phyloP scores from a whole-genome alignment of 1,140 invertebrate genomes.

The Gryllus bimaculatus region DNA sequence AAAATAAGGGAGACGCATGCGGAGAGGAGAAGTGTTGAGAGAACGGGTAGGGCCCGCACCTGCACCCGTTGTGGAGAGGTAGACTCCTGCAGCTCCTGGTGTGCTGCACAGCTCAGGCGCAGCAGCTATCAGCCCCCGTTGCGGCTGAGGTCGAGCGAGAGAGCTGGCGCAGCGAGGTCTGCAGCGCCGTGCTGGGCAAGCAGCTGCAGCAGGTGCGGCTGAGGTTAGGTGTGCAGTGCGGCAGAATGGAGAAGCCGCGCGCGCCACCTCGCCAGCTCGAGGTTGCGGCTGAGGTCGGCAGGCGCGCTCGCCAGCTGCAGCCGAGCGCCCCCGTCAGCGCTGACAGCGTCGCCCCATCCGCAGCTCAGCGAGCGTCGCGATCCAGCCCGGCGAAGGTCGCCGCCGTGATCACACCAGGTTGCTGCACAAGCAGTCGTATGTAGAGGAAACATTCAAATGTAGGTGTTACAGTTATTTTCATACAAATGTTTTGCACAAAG shows the following conservation, averaged over 20 bases:
- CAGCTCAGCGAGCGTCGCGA: slow-evolving; percentile 56
- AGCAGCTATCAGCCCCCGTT: slow-evolving; percentile 61
- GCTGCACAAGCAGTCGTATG: background rate
- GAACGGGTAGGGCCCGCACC: background rate
- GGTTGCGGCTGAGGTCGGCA: slow-evolving; percentile 66
- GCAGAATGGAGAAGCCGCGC: slow-evolving; percentile 58
- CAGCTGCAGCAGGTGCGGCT: slow-evolving; percentile 55
- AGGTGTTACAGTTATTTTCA: too few species aligned
- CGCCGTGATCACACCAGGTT: slow-evolving; percentile 56
- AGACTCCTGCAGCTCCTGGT: slow-evolving; percentile 50
- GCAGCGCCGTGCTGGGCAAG: slow-evolving; percentile 47
- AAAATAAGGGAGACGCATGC: too few species aligned
- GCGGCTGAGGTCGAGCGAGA: slow-evolving; percentile 60
- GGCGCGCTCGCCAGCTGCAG: slow-evolving; percentile 51
- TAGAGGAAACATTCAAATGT: too few species aligned
- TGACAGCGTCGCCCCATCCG: slow-evolving; percentile 63
- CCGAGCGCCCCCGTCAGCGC: slow-evolving; percentile 49
- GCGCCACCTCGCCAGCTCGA: slow-evolving; percentile 55
- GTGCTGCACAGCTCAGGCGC: slow-evolving; percentile 56
- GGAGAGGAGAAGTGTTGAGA: too few species aligned
- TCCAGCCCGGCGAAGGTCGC: slow-evolving; percentile 68
- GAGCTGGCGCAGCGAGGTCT: slow-evolving; percentile 48
- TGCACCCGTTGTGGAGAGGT: slow-evolving; percentile 57
- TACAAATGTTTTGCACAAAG: too few species aligned
- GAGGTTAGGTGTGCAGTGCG: slow-evolving; percentile 65